Percentiles rank a stretch among this genome's conserved stretches.
phyloP scores from a whole-genome alignment of 2,888 invertebrate species.

The Lampropteryx suffumata region DNA sequence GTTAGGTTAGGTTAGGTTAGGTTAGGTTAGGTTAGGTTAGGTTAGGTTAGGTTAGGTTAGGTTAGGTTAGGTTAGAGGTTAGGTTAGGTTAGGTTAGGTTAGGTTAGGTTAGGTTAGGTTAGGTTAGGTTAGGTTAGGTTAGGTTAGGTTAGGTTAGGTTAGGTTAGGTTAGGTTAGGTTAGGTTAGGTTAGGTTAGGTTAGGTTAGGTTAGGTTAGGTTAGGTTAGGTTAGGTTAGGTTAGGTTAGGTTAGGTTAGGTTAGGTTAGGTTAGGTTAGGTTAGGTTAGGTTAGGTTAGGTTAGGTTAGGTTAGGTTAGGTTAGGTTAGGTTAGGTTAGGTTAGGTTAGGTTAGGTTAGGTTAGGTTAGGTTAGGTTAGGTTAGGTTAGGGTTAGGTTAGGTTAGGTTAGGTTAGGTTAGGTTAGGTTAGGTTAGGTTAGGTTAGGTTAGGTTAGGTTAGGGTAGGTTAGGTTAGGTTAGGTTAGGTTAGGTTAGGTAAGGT shows the following conservation, averaged over 20 bases:
- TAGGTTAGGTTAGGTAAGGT: conserved; percentile 33
- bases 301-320: conserved; percentile 21
- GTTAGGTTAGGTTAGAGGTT: conserved; percentile 25
- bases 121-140: conserved; percentile 18
- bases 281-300: conserved; percentile 22
- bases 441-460: conserved; percentile 26
- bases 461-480: conserved; percentile 33
- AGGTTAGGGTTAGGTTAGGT: conserved; percentile 18
- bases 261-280: conserved; percentile 22
- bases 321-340: conserved; percentile 16
- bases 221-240: conserved; percentile 22
- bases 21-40: conserved; percentile 28
- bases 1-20: conserved; percentile 24
- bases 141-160: conserved; percentile 17
- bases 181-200: conserved; percentile 22
- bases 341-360: conserved; percentile 22
- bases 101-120: conserved; percentile 23
- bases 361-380: conserved; percentile 17
- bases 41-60: conserved; percentile 30
- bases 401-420: conserved; percentile 20
- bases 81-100: conserved; percentile 25
- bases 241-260: conserved; percentile 21
- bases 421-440: conserved; percentile 24
- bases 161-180: conserved; percentile 16
- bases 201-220: conserved; percentile 27